phyloP scores from a whole-genome alignment of 2,113 vertebrate genomes.

The Trochalopteron elliotii region DNA sequence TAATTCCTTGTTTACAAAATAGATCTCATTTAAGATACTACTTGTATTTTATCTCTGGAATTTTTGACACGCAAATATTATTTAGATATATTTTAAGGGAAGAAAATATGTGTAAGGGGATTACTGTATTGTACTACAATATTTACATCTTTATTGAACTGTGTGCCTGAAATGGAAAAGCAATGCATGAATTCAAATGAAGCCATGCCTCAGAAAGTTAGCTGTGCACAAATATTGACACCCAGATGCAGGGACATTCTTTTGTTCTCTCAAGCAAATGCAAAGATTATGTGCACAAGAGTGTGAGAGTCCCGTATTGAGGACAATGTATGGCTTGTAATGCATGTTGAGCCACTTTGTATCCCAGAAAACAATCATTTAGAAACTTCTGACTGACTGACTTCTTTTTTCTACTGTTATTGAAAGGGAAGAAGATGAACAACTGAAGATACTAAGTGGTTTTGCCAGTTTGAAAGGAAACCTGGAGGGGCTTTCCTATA shows the following conservation, averaged over 20 bases:
- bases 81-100: background rate
- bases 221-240: background rate
- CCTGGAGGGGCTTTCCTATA: constrained; percentile 71
- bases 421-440: constrained; percentile 68
- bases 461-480: constrained; percentile 69
- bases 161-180: background rate
- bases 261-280: background rate
- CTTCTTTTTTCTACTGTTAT: constrained; percentile 7
- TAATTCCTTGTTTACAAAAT: background rate
- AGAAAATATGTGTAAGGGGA: background rate
- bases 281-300: background rate
- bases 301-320: background rate
- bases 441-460: constrained; percentile 48
- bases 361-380: background rate
- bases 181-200: background rate
- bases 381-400: background rate
- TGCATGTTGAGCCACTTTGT: background rate
- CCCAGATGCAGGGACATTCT: background rate
- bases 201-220: background rate
- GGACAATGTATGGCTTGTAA: background rate
- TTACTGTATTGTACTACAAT: background rate
- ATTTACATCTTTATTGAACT: background rate
- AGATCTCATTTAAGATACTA: background rate
- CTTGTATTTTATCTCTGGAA: background rate
- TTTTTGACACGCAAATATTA: background rate